phyloP scores from a whole-genome alignment of 1,140 invertebrate species.

The Pseudoatta argentina region DNA sequence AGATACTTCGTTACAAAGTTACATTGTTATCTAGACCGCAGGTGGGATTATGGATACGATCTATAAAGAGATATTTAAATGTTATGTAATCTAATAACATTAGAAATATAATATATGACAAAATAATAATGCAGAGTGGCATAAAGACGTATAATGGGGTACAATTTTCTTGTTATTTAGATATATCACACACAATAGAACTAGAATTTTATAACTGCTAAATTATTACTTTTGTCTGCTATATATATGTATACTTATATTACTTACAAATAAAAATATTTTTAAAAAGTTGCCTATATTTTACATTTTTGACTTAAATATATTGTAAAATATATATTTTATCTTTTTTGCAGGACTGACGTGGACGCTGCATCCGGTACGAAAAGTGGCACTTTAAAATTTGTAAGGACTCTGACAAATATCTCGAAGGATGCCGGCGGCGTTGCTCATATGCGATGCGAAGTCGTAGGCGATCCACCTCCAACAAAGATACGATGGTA shows the following conservation, averaged over 20 bases:
- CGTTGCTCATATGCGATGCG: constrained; percentile 89
- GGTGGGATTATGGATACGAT: constrained; percentile 44
- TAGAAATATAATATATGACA: neutral
- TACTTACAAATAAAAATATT: neutral
- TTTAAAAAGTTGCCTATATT: neutral
- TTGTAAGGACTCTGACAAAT: constrained; percentile 87
- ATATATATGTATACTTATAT: neutral
- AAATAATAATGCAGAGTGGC: neutral
- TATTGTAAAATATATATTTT: constrained; percentile 16
- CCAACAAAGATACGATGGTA: constrained; percentile 89
- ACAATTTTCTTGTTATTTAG: neutral
- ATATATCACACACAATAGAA: neutral
- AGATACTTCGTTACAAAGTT: constrained; percentile 67
- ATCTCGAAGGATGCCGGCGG: constrained; percentile 89
- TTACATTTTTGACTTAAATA: neutral
- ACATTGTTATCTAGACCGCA: constrained; percentile 62
- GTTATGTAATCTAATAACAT: neutral
- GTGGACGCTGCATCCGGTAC: constrained; percentile 70
- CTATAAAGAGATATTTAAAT: constrained; percentile 48
- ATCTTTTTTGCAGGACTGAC: constrained; percentile 73
- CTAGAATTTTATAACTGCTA: neutral
- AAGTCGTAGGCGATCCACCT: constrained; percentile 89
- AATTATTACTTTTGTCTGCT: neutral
- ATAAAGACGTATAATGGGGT: neutral
- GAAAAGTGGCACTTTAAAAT: constrained; percentile 82